These are phyloP conservation scores for Ginglymostoma cirratum DNA, from an alignment of 2,113 vertebrate species.

Conservation along the genomic window DNA sequence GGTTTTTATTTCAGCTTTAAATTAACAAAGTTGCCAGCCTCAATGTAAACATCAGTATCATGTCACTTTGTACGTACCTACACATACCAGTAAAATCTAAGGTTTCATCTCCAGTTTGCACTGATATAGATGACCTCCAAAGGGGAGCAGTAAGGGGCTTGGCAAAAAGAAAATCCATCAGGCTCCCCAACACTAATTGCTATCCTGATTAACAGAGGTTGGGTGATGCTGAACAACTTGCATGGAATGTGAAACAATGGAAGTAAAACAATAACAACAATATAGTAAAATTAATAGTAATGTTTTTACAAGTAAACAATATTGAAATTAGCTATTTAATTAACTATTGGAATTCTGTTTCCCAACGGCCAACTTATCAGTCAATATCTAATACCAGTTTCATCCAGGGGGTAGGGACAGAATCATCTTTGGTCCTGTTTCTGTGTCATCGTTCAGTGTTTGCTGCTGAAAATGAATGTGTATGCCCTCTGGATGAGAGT, in stretches of 20 bases:
- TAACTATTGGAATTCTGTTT: not conserved
- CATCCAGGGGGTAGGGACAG: not conserved
- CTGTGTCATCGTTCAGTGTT: not conserved
- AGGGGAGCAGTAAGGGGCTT: not conserved
- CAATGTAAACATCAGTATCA: not conserved
- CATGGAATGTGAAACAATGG: not conserved
- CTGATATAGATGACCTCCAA: not conserved
- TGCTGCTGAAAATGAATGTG: not conserved
- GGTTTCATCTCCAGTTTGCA: not conserved
- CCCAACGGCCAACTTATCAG: not conserved
- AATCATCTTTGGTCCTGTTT: not conserved
- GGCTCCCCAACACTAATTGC: not conserved
- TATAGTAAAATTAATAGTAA: not conserved
- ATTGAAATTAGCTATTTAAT: not conserved
- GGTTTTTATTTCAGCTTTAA: conserved; percentile 15
- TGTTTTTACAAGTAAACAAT: not conserved
- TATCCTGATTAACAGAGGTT: not conserved
- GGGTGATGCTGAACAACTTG: not conserved
- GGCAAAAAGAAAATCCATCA: not conserved
- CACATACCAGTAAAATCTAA: not conserved
- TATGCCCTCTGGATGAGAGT: not conserved
- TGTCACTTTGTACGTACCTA: not conserved
- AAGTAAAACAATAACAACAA: not conserved
- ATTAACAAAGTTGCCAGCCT: not conserved
- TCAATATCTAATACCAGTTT: not conserved